Evolutionary conservation across 2,888 invertebrate species (phyloP), one percentile per base, ranked within the genome.

Genomic region (Meta bourneti): DNA sequence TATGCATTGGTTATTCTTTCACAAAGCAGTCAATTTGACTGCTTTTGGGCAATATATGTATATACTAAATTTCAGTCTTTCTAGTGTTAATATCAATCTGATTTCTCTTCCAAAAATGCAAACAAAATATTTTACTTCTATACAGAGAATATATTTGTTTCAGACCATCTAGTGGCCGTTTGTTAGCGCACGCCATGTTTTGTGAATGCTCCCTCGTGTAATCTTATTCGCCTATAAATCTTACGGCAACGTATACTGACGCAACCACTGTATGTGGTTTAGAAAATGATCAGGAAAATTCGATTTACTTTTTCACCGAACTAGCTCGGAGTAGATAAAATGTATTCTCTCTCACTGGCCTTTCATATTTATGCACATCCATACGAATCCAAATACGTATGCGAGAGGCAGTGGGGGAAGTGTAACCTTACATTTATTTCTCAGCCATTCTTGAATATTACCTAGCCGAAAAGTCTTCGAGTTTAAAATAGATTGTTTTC

Each of bases 251-350:
- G 49, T 49, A 81, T 70, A 70, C 49, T 71, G 81, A 81, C 71
- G 49, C 19, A n/a, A 71, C 7, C 16, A 16, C 80, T 80, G 61
- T 49, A 81, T 81, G 81, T 48, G 81, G 81, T 48, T 81, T 54
- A 49, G 71, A 81, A 81, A 81, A 70, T 69, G 71, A 70, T 71
- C 49, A 70, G 70, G 16, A 70, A 71, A 81, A 81, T 81, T 81
- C 70, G 81, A 80, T 80, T 80, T 80, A 75, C 71, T 34, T 34
- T 34, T 34, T 34, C 34, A 34, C 34, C 34, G 34, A 34, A 34
- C 34, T 1, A 34, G n/a, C n/a, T n/a, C n/a, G n/a, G n/a, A n/a
- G n/a, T n/a, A n/a, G 1, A 34, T 34, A 34, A 34, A 34, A 34
- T 34, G 34, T 34, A 34, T 34, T 34, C 34, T 34, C 4, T 34